These are phyloP conservation scores for Belgica antarctica DNA, from an alignment of 2,888 invertebrate species.

Conservation along the genomic window DNA sequence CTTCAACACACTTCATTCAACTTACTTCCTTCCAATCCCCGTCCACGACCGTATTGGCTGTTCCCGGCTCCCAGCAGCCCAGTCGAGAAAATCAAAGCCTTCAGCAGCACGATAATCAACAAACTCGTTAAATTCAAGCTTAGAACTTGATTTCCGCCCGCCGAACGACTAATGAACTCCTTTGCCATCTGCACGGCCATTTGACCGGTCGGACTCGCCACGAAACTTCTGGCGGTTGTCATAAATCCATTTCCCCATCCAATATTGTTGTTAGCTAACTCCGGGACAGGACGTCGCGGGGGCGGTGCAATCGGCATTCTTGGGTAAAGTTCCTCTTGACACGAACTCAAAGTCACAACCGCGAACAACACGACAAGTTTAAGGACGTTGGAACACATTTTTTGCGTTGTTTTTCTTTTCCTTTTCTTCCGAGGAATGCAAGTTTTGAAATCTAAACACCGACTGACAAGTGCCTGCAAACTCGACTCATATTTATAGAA, in stretches of 20 bases:
- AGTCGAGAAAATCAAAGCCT: slow-evolving; percentile 78
- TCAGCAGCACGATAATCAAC: slow-evolving; percentile 73
- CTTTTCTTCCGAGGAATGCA: background rate
- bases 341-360: background rate
- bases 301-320: slow-evolving; percentile 12
- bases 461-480: slow-evolving; percentile 32
- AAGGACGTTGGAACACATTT: slow-evolving; percentile 3
- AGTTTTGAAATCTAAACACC: slow-evolving; percentile 8
- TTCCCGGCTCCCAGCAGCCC: slow-evolving; percentile 72
- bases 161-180: slow-evolving; percentile 67
- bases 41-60: slow-evolving; percentile 59
- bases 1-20: background rate
- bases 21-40: slow-evolving; percentile 54
- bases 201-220: slow-evolving; percentile 53
- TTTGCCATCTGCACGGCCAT: slow-evolving; percentile 59
- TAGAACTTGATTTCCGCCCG: slow-evolving; percentile 70
- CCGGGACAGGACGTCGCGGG: slow-evolving; percentile 8
- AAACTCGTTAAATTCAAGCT: slow-evolving; percentile 81
- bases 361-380: background rate
- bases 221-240: slow-evolving; percentile 50
- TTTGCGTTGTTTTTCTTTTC: background rate
- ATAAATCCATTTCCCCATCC: slow-evolving; percentile 48
- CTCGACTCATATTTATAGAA: slow-evolving; percentile 37
- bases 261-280: slow-evolving; percentile 17
- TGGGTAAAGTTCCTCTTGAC: background rate